Conservation (phyloP, 1,140 invertebrate species). For the Bilobella aurantiaca region DNA sequence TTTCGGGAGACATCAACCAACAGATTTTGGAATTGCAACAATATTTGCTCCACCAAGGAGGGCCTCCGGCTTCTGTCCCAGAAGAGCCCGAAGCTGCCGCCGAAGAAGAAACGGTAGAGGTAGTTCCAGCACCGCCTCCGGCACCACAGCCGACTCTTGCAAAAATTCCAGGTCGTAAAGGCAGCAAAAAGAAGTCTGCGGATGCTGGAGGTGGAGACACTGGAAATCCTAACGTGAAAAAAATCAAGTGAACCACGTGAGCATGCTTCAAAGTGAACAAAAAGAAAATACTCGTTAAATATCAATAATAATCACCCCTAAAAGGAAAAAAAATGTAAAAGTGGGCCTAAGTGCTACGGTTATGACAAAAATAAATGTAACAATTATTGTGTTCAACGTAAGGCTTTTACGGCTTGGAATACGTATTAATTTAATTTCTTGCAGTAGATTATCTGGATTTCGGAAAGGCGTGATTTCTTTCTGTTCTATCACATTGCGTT, state of each 20-base stretch:
- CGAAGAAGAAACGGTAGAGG: neutral
- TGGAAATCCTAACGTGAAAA: neutral
- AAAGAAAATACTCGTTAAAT: too few relatives aligned
- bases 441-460: too few relatives aligned
- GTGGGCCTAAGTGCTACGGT: too few relatives aligned
- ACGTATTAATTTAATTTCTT: too few relatives aligned
- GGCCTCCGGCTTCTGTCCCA: neutral
- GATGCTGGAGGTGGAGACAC: neutral
- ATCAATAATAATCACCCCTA: too few relatives aligned
- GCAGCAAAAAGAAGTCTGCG: neutral
- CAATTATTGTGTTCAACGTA: too few relatives aligned
- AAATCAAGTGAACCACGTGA: neutral
- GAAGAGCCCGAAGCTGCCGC: neutral
- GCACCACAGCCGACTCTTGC: neutral
- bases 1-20: constrained; percentile 26
- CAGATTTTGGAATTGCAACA: constrained; percentile 27
- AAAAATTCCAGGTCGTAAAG: neutral
- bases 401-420: too few relatives aligned
- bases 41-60: neutral
- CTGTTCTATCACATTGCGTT: too few relatives aligned
- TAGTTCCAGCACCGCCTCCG: neutral
- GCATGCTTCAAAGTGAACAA: too few relatives aligned
- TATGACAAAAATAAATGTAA: too few relatives aligned
- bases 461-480: too few relatives aligned
- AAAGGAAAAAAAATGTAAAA: too few relatives aligned